Evolutionary conservation across 37 sponge, comb jelly and placozoan genomes (phyloP).

Genomic region (Beroe ovata): DNA sequence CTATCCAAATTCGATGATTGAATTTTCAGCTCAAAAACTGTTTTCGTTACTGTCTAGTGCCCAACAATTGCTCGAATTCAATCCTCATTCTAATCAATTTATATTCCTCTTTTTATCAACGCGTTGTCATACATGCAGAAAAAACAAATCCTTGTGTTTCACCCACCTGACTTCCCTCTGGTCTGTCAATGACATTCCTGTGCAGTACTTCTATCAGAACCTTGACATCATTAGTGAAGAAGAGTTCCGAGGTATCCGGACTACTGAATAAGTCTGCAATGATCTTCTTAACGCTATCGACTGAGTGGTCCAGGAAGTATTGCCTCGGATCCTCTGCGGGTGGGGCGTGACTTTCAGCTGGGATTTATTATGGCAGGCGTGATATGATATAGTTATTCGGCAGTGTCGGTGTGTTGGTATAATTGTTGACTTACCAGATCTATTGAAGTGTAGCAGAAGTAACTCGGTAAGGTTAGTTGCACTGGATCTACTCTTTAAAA

Average conservation of each 20-base stretch:
- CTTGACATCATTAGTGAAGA: slow-evolving; percentile 51
- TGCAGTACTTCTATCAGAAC: slow-evolving; percentile 44
- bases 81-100: too few species aligned
- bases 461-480: slow-evolving; percentile 1
- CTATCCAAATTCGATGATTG: too few species aligned
- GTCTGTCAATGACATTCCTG: slow-evolving; percentile 48
- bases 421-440: background rate
- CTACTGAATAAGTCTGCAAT: slow-evolving; percentile 9
- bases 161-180: background rate
- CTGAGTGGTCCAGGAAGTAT: background rate
- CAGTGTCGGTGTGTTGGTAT: too few species aligned
- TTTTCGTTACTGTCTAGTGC: too few species aligned
- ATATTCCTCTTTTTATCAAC: too few species aligned
- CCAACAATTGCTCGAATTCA: too few species aligned
- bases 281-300: slow-evolving; percentile 26
- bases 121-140: too few species aligned
- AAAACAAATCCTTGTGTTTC: too few species aligned
- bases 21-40: too few species aligned
- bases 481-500: background rate
- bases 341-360: background rate
- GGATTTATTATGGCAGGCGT: background rate
- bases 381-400: too few species aligned
- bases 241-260: slow-evolving; percentile 31
- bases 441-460: slow-evolving; percentile 1
- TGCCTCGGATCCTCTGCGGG: background rate